Percentiles rank a stretch among this genome's conserved stretches.
Evolutionary conservation across 1,140 invertebrate genomes (phyloP).

Genomic region (Caligus rogercresseyi): DNA sequence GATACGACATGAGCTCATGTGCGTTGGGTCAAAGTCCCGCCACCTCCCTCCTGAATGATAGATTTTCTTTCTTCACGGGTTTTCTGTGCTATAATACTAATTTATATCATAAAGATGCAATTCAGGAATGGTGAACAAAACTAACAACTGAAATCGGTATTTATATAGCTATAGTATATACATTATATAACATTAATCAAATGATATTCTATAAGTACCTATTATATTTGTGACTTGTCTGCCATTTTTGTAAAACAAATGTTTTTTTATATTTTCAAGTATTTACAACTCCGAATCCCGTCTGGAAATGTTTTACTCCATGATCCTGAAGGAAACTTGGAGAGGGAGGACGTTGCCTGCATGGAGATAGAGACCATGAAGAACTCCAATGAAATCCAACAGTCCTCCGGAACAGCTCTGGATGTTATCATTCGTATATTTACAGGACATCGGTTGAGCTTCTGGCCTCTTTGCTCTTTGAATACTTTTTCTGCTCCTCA

Average conservation of each 20-base stretch:
- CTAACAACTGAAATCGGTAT: too few species aligned
- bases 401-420: constrained; percentile 8
- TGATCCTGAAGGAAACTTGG: background rate
- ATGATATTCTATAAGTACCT: too few species aligned
- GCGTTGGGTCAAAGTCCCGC: too few species aligned
- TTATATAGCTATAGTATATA: too few species aligned
- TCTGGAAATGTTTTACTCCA: constrained; percentile 1
- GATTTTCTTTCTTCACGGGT: too few species aligned
- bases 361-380: constrained; percentile 13
- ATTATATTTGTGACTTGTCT: too few species aligned
- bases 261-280: constrained; percentile 1
- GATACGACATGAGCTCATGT: too few species aligned
- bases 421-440: constrained; percentile 5
- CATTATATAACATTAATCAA: too few species aligned
- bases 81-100: too few species aligned
- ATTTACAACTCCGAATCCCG: background rate
- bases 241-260: background rate
- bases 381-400: constrained; percentile 14
- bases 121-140: too few species aligned
- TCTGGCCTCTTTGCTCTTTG: background rate
- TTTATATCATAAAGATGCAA: too few species aligned
- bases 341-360: constrained; percentile 6
- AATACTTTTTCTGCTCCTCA: constrained; percentile 1
- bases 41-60: too few species aligned
- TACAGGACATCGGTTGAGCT: constrained; percentile 8